Base-by-base conservation (phyloP, 2,888 invertebrate genomes). In the Drosophila mimetica region DNA sequence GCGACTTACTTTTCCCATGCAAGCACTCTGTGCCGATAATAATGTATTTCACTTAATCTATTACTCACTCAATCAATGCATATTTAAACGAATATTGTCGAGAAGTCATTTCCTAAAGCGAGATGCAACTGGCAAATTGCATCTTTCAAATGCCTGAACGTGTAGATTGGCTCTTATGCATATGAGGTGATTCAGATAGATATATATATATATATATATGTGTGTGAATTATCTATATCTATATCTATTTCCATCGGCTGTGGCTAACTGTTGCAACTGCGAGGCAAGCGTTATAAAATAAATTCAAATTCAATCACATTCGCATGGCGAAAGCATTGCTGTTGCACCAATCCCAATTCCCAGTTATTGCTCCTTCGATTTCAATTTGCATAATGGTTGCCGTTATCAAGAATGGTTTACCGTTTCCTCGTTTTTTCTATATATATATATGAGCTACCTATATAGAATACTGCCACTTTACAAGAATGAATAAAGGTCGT, bases 251-350 rank as follows among this genome's bases (percentile, higher is more conserved):
- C 65, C 65, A 69, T 75, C 66, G 70, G 79, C 79, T 72, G 79
- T 64, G 82, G 82, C 82, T 79, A 82, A 53, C 54, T 52, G 64
- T 64, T 57, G 70, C 42, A 61, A 51, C 37, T 50, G 13, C 30
- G 71, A 18, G 30, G 73, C 81, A 71, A 69, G 85, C 75, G 79
- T 87, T 87, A 81, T 83, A 87, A 81, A 83, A 85, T 83, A 82
- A 85, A 83, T 83, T 87, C 82, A 85, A 87, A 83, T 83, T 87
- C 87, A 87, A 83, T 87, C 87, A 82, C 79, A 9, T 75, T 87
- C 87, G 79, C 79, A 9, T 75, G 75, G 82, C 87, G 82, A 86
- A 86, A 86, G 87, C 82, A 82, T 81, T 78, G 78, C 20, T 20
- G 87, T 71, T 41, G 66, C 70, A 83, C 74, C 85, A 80, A 69